These are phyloP conservation scores for Parus major DNA, from an alignment of 2,113 vertebrate species.

Conservation along the genomic window DNA sequence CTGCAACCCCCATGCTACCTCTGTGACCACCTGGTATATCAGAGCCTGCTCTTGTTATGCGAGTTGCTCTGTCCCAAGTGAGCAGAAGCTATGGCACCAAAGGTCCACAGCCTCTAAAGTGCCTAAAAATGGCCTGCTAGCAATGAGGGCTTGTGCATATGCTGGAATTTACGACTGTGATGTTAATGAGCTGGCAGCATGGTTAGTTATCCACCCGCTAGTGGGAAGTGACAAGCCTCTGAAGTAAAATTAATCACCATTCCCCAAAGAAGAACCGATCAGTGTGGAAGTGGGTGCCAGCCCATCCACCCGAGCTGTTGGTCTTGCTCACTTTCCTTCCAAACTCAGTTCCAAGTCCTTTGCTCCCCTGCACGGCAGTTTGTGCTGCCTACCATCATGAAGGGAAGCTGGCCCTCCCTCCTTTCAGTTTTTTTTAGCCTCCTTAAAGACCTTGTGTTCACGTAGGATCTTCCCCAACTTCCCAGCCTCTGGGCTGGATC, in stretches of 20 bases:
- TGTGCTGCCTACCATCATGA: background rate
- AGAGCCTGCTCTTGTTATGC: rapidly evolving
- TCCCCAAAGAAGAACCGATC: background rate
- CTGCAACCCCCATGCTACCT: background rate
- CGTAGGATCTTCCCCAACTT: background rate
- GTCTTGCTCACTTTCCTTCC: background rate
- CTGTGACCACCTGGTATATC: background rate
- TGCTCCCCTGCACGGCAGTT: background rate
- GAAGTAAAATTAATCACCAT: background rate
- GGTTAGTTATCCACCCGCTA: slow-evolving; percentile 24
- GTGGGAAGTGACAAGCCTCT: slow-evolving; percentile 37
- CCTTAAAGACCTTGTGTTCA: background rate
- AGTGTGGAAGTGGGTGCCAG: slow-evolving; percentile 24
- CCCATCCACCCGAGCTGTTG: slow-evolving; percentile 17
- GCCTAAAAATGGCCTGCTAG: background rate
- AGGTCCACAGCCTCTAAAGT: background rate
- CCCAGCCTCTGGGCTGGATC: background rate
- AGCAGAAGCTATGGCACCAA: background rate
- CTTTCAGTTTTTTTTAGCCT: background rate
- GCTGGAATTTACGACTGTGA: background rate
- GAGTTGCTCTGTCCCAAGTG: background rate
- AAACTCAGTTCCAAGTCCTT: background rate
- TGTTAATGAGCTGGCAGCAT: slow-evolving; percentile 49
- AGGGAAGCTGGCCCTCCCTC: background rate
- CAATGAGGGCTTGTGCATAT: rapidly evolving